Evolutionary conservation across 2,888 invertebrate genomes (phyloP).

Genomic region (Agrotis exclamationis): DNA sequence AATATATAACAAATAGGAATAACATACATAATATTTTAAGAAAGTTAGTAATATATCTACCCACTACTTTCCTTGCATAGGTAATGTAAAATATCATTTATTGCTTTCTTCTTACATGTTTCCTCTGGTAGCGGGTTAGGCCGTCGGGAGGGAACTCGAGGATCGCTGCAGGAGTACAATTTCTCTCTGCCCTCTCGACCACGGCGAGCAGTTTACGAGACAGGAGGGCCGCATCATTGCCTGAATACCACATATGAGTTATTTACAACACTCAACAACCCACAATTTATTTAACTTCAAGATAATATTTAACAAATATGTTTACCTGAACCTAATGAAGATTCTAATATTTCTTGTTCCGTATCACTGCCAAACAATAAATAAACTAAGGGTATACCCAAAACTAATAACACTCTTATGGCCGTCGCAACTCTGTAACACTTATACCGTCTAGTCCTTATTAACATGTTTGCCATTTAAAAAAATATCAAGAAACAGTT

Average conservation of each 20-base stretch:
- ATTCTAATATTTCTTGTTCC: constrained; percentile 34
- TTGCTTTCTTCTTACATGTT: constrained; percentile 79
- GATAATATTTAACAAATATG: not conserved
- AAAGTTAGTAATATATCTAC: not conserved
- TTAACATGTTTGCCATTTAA: constrained; percentile 86
- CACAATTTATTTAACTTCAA: not conserved
- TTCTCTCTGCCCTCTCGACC: constrained; percentile 74
- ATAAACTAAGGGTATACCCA: constrained; percentile 81
- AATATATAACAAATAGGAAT: not conserved
- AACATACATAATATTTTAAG: not conserved
- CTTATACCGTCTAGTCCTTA: constrained; percentile 83
- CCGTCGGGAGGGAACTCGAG: constrained; percentile 95
- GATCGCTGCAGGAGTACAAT: constrained; percentile 94
- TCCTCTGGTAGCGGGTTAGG: constrained; percentile 92
- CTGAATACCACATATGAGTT: constrained; percentile 44
- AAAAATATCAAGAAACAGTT: constrained; percentile 35
- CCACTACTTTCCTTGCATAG: not conserved
- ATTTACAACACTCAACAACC: not conserved
- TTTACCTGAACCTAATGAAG: constrained; percentile 67
- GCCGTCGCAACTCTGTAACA: constrained; percentile 75
- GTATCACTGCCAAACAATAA: constrained; percentile 64
- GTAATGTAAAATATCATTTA: not conserved
- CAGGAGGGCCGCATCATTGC: constrained; percentile 46
- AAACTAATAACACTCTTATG: constrained; percentile 80
- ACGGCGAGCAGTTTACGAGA: constrained; percentile 77